Evolutionary conservation across 2,888 invertebrate genomes (phyloP).

Genomic region (Drosophila subsilvestris): DNA sequence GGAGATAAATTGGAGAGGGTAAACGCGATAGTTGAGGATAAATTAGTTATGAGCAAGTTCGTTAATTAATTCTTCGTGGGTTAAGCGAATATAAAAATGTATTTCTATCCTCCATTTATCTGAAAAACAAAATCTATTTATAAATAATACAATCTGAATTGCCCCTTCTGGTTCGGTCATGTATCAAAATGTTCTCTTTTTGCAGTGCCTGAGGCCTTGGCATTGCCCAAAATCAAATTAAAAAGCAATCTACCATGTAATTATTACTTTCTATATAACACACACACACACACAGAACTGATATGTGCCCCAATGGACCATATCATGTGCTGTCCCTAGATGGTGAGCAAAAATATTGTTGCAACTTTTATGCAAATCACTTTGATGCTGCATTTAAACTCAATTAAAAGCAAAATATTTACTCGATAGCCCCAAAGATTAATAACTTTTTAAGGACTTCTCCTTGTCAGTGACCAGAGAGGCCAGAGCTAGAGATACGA

Average conservation of each 20-base stretch:
- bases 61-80: slow-evolving; percentile 58
- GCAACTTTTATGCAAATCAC: slow-evolving; percentile 69
- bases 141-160: background rate
- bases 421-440: slow-evolving; percentile 70
- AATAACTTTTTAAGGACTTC: slow-evolving; percentile 65
- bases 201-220: background rate
- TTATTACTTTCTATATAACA: slow-evolving; percentile 74
- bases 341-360: background rate
- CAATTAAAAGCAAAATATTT: slow-evolving; percentile 74
- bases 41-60: slow-evolving; percentile 35
- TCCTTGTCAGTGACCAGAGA: slow-evolving; percentile 19
- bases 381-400: slow-evolving; percentile 59
- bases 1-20: slow-evolving; percentile 64
- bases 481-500: background rate
- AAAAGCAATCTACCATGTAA: slow-evolving; percentile 84
- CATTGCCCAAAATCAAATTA: slow-evolving; percentile 78
- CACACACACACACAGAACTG: too few species aligned
- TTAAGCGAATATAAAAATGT: slow-evolving; percentile 10
- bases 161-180: background rate
- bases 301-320: background rate
- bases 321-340: background rate
- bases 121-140: background rate
- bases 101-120: background rate
- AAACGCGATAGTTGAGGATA: slow-evolving; percentile 21
- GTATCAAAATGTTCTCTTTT: background rate